Conservation (phyloP, 64 coral and sea anemone genomes). For the Pocillopora damicornis region DNA sequence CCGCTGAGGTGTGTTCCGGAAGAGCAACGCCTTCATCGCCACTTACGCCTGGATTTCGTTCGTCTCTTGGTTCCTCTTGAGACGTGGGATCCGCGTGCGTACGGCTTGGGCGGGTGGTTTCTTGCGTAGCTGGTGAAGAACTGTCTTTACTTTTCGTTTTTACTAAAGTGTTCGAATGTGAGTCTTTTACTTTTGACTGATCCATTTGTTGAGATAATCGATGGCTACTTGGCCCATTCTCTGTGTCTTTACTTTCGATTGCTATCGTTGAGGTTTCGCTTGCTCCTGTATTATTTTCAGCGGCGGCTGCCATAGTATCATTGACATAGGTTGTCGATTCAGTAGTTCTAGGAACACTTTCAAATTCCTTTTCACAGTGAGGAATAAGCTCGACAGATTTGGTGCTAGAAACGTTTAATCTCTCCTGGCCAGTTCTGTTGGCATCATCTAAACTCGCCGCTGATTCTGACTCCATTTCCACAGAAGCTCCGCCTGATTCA, state of each 20-base stretch:
- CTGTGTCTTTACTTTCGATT: not conserved
- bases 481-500: not conserved
- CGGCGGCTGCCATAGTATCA: not conserved
- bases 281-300: not conserved
- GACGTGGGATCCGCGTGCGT: constrained; percentile 37
- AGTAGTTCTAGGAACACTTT: not conserved
- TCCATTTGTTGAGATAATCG: not conserved
- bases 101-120: not conserved
- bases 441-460: not conserved
- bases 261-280: not conserved
- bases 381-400: constrained; percentile 33
- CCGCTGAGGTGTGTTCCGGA: constrained; percentile 43
- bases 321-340: not conserved
- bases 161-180: not conserved
- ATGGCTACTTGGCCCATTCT: not conserved
- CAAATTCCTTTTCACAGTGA: not conserved
- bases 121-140: not conserved
- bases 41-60: not conserved
- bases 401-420: constrained; percentile 3
- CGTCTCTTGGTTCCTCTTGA: not conserved
- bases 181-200: not conserved
- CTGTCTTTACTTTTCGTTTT: not conserved
- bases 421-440: not conserved
- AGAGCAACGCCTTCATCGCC: not conserved
- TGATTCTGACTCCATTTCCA: constrained; percentile 13